Conservation (phyloP, 2,797 vertebrate genomes). For the Neosalanx taihuensis region DNA sequence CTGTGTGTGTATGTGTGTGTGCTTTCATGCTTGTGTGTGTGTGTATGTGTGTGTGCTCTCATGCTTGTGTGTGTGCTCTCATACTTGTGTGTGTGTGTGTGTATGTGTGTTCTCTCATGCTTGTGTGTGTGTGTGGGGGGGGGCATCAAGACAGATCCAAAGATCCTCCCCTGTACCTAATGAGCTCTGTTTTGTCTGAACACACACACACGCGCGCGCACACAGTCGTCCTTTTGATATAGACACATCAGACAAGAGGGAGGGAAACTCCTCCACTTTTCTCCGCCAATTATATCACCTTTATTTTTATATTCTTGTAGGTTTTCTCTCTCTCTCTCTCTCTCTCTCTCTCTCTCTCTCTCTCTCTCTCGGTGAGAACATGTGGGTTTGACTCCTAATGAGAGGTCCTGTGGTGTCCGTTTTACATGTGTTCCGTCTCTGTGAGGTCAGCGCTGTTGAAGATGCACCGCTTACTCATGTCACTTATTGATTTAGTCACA, state of each 20-base stretch:
- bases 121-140: not conserved
- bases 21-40: not conserved
- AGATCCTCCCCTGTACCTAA: slow-evolving; percentile 1
- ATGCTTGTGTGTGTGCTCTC: no score
- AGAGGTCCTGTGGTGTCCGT: not conserved
- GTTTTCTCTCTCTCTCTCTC: not conserved
- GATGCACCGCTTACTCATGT: not conserved
- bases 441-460: not conserved
- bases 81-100: no score
- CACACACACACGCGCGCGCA: not conserved
- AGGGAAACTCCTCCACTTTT: not conserved
- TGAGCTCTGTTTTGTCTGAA: not conserved
- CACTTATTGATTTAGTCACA: not conserved
- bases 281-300: not conserved
- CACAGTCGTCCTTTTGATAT: not conserved
- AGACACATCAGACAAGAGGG: not conserved
- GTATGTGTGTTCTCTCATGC: no score
- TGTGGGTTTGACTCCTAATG: not conserved
- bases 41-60: not conserved
- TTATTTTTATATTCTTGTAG: not conserved
- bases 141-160: not conserved
- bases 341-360: no score
- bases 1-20: not conserved
- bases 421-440: no score
- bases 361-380: not conserved